Evolutionary conservation across 2,113 vertebrate genomes (phyloP), one percentile per base, ranked within the genome.

Genomic region (Caretta caretta): DNA sequence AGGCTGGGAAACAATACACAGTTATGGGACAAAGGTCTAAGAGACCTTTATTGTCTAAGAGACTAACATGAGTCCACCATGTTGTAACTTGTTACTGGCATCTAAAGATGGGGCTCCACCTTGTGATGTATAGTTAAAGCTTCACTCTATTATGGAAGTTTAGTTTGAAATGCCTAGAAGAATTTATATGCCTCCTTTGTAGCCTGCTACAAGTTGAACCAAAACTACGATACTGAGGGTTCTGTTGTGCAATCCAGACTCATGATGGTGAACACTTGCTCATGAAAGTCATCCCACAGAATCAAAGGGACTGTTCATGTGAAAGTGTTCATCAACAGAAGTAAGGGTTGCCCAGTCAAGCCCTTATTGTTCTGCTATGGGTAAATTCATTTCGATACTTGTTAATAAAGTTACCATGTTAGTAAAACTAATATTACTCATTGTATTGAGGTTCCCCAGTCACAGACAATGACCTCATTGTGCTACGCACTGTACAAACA

Each of bases 391-490:
- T 84, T 24, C 0, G 0, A 10, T 1, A n/a, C 3, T 38, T 87
- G 72, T 83, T 79, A 14, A 50, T 91, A 29, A 92, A 88, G 1
- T 76, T 38, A 80, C 1, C 11, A 1, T 42, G 8, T 25, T 84
- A 82, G 81, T 2, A 85, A 29, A 48, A 24, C 0, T 0, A 2
- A 31, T 3, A 6, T 38, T 48, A 38, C 35, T 72, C 10, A 19
- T 22, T 38, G 17, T 38, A 72, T 3, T 72, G 65, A 38, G n/a
- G n/a, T 10, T 38, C n/a, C n/a, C 16, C 19, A 38, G 65, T 38
- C 65, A 72, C 5, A 20, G 35, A 69, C 35, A 69, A n/a, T 19
- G 35, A 20, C 35, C 0, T 38, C 27, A 53, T 75, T 42, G n/a
- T 75, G 38, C 12, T 42, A 12, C 29, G 48, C 62, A 82, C 25